Evolutionary conservation across 2,113 vertebrate genomes (phyloP).

Genomic region (Colius striatus): DNA sequence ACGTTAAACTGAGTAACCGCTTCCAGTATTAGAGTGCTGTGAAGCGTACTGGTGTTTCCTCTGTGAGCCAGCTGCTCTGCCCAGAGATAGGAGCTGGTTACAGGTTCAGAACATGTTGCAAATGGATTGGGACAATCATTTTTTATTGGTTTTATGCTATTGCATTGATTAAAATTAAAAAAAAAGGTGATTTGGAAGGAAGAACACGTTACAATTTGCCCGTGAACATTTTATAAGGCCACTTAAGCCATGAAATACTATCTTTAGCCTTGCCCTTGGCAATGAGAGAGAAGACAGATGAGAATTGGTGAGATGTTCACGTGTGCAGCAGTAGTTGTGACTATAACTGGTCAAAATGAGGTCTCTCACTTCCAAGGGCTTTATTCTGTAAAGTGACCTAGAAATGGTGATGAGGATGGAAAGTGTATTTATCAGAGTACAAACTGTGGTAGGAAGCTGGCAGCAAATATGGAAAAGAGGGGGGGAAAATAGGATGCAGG

Average conservation of each 20-base stretch:
- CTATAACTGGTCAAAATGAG: slow-evolving; percentile 40
- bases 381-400: slow-evolving; percentile 33
- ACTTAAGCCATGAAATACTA: slow-evolving; percentile 2
- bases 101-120: not conserved
- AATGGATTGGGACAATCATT: not conserved
- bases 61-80: not conserved
- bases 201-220: not conserved
- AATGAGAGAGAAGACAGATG: not conserved
- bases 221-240: not conserved
- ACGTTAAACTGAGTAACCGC: not conserved
- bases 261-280: slow-evolving; percentile 22
- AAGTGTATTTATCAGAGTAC: not conserved
- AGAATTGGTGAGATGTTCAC: not conserved
- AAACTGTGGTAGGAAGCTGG: not conserved
- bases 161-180: not conserved
- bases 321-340: not conserved
- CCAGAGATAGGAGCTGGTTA: not conserved
- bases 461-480: not conserved
- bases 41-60: not conserved
- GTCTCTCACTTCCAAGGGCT: not conserved
- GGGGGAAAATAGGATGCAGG: not conserved
- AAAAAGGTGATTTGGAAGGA: not conserved
- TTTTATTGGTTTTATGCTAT: not conserved
- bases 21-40: not conserved
- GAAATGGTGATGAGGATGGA: not conserved